phyloP scores from a whole-genome alignment of 2,113 vertebrate species.

The Ceyx margarethae region DNA sequence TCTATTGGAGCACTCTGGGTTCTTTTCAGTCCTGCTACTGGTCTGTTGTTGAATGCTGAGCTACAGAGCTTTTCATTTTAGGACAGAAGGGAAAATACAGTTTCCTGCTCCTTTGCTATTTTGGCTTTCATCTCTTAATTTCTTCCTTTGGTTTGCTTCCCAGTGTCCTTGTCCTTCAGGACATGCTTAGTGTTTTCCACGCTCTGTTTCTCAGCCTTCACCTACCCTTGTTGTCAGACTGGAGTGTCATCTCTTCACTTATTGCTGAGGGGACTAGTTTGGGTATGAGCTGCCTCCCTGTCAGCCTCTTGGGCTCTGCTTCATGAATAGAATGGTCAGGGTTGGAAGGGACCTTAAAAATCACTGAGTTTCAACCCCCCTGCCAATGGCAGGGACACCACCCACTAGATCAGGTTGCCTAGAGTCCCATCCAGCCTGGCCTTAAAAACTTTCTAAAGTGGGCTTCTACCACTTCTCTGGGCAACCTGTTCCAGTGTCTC shows the following conservation, averaged over 20 bases:
- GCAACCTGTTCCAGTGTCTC: too few species aligned
- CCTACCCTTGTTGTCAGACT: background rate
- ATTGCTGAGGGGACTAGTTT: background rate
- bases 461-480: too few species aligned
- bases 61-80: background rate
- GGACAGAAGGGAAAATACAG: background rate
- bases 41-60: background rate
- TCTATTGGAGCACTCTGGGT: background rate
- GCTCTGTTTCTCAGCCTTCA: background rate
- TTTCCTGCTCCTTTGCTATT: background rate
- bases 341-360: too few species aligned
- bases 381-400: too few species aligned
- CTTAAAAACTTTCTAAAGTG: too few species aligned
- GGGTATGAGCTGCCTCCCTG: background rate
- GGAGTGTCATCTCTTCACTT: background rate
- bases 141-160: background rate
- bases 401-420: too few species aligned
- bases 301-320: background rate
- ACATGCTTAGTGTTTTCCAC: accelerated
- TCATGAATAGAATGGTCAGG: background rate
- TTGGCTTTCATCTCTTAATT: background rate
- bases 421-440: too few species aligned
- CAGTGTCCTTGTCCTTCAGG: background rate
- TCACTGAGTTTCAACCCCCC: too few species aligned
- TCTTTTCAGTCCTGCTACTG: background rate